phyloP scores from a whole-genome alignment of 2,113 vertebrate species.

The Taurulus bubalis region DNA sequence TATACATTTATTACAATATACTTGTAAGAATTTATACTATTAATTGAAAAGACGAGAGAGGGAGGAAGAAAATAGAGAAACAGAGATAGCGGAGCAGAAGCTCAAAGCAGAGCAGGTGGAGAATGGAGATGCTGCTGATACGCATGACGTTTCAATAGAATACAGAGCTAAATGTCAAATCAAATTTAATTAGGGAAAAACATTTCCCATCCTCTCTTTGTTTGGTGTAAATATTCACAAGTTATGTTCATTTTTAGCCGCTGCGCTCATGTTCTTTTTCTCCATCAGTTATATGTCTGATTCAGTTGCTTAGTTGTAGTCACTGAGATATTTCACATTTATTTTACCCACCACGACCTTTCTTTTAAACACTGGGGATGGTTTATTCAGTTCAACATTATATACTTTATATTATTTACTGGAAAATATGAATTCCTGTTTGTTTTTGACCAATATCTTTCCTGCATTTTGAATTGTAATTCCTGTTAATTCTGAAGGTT shows the following conservation, averaged over 20 bases:
- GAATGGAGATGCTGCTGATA: slow-evolving; percentile 4
- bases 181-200: not conserved
- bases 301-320: not conserved
- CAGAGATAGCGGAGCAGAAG: not conserved
- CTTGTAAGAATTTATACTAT: not conserved
- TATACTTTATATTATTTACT: too few species aligned
- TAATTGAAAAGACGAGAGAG: not conserved
- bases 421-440: too few species aligned
- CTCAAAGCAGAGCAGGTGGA: not conserved
- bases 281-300: not conserved
- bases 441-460: too few species aligned
- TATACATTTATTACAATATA: not conserved
- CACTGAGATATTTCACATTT: not conserved
- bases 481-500: too few species aligned
- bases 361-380: not conserved
- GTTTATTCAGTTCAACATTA: too few species aligned
- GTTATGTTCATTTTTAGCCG: not conserved
- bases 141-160: not conserved
- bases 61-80: not conserved
- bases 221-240: not conserved
- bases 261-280: not conserved
- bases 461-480: too few species aligned
- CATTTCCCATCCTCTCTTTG: not conserved
- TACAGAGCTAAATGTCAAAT: not conserved
- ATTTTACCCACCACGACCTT: not conserved